Conservation (phyloP, 2,113 vertebrate species). For the Hippocampus guttulatus region DNA sequence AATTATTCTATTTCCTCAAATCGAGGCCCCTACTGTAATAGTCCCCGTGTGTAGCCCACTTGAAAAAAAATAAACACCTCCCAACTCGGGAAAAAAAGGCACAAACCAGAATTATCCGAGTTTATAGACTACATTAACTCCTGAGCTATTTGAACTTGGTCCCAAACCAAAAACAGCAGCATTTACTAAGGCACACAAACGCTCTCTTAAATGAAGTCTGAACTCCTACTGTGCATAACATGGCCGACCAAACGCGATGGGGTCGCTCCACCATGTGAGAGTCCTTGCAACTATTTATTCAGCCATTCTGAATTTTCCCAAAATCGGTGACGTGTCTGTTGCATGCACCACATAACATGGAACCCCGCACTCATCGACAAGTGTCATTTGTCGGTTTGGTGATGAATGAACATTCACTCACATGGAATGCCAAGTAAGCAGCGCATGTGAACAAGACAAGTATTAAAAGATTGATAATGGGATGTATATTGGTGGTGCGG, state of each 20-base stretch:
- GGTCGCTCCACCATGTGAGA: not conserved
- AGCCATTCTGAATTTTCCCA: no score
- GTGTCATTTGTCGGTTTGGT: no score
- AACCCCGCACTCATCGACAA: no score
- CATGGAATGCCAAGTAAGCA: not conserved
- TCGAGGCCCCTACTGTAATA: not conserved
- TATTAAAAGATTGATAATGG: slow-evolving; percentile 5
- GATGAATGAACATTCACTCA: no score
- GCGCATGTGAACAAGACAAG: not conserved
- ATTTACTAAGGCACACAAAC: not conserved
- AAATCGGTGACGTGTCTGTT: no score
- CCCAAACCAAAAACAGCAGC: not conserved
- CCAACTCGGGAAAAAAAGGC: not conserved
- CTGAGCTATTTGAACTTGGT: not conserved
- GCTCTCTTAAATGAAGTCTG: no score
- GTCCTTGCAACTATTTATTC: not conserved
- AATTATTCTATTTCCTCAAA: not conserved
- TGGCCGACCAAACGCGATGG: no score
- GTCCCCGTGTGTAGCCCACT: not conserved
- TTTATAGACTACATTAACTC: not conserved
- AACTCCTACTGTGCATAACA: no score
- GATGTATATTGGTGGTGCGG: not conserved
- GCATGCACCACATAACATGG: no score
- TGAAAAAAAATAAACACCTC: not conserved
- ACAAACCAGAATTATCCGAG: not conserved